Base-by-base conservation (phyloP, 2,888 invertebrate species). In the Dryocosmus kuriphilus region DNA sequence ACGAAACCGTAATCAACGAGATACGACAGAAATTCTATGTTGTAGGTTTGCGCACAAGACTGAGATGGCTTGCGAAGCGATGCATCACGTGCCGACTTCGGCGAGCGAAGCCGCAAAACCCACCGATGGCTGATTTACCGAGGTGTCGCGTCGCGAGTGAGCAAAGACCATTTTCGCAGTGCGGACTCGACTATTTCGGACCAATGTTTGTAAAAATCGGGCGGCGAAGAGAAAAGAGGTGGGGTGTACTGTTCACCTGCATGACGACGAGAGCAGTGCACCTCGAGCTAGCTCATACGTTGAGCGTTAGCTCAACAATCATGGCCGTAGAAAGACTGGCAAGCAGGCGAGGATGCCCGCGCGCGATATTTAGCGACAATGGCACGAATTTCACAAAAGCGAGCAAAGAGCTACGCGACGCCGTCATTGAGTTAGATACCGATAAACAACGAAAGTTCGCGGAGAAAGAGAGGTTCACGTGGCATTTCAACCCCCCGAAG, bases 151-250 rank as follows among this genome's bases (percentile, higher is more conserved):
- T 79, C 9, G 78, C 77, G 2, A 76, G 79, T 30, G 60, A 79
- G 22, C 71, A 71, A 5, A 27, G 77, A 3, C 81, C 78, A 1
- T 82, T 83, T 19, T 75, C 76, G 0, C 51, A 77, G 24, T 76
- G 77, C n/a, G 82, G 84, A 1, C 27, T 82, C 5, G 82, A 84
- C 41, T 79, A 78, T 35, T 83, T 82, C 63, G 81, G 83, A 55
- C 41, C 41, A 4, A 2, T 41, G 14, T 14, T 41, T 6, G 27
- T 60, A 1, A 73, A 74, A 11, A 73, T 73, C 16, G 77, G 51
- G 14, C 11, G 60, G 1, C 46, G 80, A 7, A 11, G 71, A 1
- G 79, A 83, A 51, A 80, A 79, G n/a, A 67, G 79, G 27, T 81
- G 79, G 77, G 76, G 81, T n/a, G n/a, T n/a, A n/a, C n/a, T n/a